Base-by-base conservation (phyloP, 2,797 vertebrate genomes). In the Psittacula echo region DNA sequence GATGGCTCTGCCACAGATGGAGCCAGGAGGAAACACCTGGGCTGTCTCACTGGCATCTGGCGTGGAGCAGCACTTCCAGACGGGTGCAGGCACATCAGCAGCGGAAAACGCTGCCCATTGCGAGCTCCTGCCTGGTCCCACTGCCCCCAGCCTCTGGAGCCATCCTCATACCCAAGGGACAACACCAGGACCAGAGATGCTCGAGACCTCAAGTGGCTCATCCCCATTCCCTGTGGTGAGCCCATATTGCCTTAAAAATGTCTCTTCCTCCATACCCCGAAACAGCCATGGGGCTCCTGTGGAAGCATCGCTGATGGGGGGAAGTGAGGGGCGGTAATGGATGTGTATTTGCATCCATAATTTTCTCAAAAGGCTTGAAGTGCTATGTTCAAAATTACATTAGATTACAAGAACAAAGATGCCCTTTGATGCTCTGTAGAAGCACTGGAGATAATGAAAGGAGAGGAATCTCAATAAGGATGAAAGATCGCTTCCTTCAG, bases 391-490 rank as follows among this genome's bases (percentile, higher is more conserved):
- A 19, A 93, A 96, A 96, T 97, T 89, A 77, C 85, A 44, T 85
- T 62, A 93, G 94, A 96, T 93, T 93, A 94, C 85, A 64, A 86
- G 96, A 95, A 95, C 95, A 96, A 97, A 97, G 97, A 97, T 94
- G 93, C 91, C 93, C 94, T 95, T 93, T 90, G 96, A 94, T 94
- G 95, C 95, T 96, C 88, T 56, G 54, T 60, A 86, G 91, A 89
- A 47, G 75, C 79, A 12, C 88, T 91, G 94, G 89, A 95, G 95
- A 96, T 97, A 97, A 97, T 97, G 93, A 96, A 97, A 97, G 95
- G 94, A 95, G 93, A 90, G 76, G 94, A 85, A 92, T 94, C 82
- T 94, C 8, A 91, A 93, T 95, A 95, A 95, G 96, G 96, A 96
- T 91, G 94, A 93, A 93, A 96, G 95, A 94, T 93, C 82, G 61